phyloP scores from a whole-genome alignment of 2,113 vertebrate genomes.

The Pelobates fuscus region DNA sequence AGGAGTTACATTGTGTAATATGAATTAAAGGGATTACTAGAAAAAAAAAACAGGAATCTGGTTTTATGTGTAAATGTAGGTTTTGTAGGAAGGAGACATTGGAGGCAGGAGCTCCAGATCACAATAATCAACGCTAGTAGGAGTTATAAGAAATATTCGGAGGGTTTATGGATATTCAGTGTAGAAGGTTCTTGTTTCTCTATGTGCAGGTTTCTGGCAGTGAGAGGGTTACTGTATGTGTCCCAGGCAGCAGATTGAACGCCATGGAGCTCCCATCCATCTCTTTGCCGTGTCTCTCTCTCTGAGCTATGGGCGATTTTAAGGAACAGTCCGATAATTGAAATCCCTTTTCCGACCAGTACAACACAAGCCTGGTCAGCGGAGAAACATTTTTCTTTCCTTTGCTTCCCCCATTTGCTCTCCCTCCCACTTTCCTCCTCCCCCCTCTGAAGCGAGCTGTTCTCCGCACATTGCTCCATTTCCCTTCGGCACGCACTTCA shows the following conservation, averaged over 20 bases:
- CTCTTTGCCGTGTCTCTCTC: too few species aligned
- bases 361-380: slow-evolving; percentile 51
- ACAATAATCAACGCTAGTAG: too few species aligned
- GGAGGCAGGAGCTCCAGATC: too few species aligned
- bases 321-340: slow-evolving; percentile 53
- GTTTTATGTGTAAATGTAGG: too few species aligned
- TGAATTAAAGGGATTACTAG: too few species aligned
- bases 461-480: slow-evolving; percentile 43
- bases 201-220: slow-evolving; percentile 7
- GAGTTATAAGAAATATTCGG: too few species aligned
- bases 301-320: slow-evolving; percentile 48
- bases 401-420: background rate
- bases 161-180: too few species aligned
- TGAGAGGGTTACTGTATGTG: slow-evolving; percentile 11
- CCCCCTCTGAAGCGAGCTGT: slow-evolving; percentile 33
- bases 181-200: too few species aligned
- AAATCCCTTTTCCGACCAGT: slow-evolving; percentile 51
- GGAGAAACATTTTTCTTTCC: slow-evolving; percentile 54
- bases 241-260: slow-evolving; percentile 50
- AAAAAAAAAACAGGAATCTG: too few species aligned
- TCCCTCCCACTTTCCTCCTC: slow-evolving; percentile 30
- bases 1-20: too few species aligned
- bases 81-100: too few species aligned
- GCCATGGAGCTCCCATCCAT: slow-evolving; percentile 47
- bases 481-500: slow-evolving; percentile 52